Base-by-base conservation (phyloP, 2,888 invertebrate genomes). In the Pandemis corylana region DNA sequence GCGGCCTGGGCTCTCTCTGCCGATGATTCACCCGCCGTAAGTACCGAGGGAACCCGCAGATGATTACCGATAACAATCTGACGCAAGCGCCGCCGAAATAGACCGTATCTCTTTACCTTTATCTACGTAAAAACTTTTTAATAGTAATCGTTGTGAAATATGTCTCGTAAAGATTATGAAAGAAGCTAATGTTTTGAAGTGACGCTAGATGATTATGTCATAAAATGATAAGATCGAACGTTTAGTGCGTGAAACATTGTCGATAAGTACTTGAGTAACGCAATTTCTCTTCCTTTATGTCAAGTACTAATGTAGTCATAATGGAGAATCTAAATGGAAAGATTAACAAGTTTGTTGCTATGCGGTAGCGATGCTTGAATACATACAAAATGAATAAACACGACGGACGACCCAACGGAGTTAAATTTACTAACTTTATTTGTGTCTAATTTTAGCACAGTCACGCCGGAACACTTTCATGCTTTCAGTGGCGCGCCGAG, bases 1-100 rank as follows among this genome's bases (percentile, higher is more conserved):
- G 95, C 96, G 0, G 94, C 95, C 13, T 96, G 96, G 93, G 93
- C 95, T 65, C 86, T 96, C 61, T 87, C 95, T 49, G 95, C 95
- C 4, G 95, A 96, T 84, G 95, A 95, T 78, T 91, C 94, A 78
- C 88, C 89, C 5, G 89, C 79, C 62, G 93, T 93, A 82, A 79
- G 92, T 90, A 82, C 41, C 71, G 72, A 77, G 78, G 78, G 70
- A 77, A 77, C 74, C 76, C 77, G 72, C 63, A 15, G 59, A 64
- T 66, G 68, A 75, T 53, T 68, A 69, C 56, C 68, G 71, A 71
- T 75, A 71, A 75, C 61, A 49, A 59, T 10, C n/a, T 46, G 28
- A 61, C 20, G 62, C 41, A 59, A 49, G n/a, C 9, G 10, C 20
- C 53, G 56, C 67, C 15, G 66, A 75, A 75, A 67, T 71, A 75